Evolutionary conservation across 2,113 vertebrate species (phyloP).

Genomic region (Paradisaea rubra): DNA sequence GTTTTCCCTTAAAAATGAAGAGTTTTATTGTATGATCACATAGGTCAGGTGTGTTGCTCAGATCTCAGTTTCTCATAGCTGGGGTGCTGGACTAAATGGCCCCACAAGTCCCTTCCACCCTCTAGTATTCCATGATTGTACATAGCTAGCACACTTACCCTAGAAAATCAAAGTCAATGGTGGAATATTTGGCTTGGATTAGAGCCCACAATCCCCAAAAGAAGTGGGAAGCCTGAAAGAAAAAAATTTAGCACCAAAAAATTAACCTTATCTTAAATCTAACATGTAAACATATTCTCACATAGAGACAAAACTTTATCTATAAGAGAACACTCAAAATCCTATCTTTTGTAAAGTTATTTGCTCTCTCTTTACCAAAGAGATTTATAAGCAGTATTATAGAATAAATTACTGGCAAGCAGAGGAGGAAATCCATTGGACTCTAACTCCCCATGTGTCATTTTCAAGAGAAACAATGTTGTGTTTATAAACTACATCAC

Average conservation of each 20-base stretch:
- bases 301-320: background rate
- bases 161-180: constrained; percentile 96
- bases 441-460: background rate
- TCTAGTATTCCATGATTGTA: background rate
- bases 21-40: background rate
- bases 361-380: background rate
- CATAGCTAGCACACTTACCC: constrained; percentile 75
- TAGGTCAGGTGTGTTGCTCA: background rate
- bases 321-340: background rate
- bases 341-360: background rate
- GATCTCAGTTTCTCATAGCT: background rate
- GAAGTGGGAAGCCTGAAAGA: constrained; percentile 91
- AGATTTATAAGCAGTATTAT: background rate
- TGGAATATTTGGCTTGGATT: constrained; percentile 96
- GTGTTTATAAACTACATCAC: background rate
- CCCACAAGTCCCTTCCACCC: background rate
- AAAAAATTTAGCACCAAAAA: background rate
- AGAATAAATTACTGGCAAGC: background rate
- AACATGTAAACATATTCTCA: background rate
- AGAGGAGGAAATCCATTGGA: background rate
- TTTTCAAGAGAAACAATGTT: background rate
- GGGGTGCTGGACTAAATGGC: background rate
- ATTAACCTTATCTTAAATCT: background rate
- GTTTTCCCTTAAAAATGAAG: background rate
- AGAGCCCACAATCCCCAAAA: constrained; percentile 97